These are phyloP conservation scores for Magallana angulata DNA, from an alignment of 1,140 invertebrate species.

Conservation along the genomic window DNA sequence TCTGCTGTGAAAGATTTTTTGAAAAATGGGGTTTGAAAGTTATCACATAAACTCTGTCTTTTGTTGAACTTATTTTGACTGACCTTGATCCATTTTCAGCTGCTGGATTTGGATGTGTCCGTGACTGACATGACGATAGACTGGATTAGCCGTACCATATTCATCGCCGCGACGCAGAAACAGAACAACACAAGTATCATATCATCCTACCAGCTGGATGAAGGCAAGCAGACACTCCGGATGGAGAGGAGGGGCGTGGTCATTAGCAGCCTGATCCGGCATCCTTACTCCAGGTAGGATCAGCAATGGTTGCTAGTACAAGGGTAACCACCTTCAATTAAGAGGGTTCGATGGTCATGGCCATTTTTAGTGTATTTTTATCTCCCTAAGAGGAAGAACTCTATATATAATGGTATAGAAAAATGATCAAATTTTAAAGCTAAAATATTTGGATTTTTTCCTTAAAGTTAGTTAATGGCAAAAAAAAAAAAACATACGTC, in stretches of 20 bases:
- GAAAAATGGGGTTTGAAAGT: too few species aligned
- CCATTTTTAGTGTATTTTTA: too few species aligned
- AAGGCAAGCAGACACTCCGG: conserved; percentile 74
- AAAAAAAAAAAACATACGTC: too few species aligned
- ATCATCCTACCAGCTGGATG: conserved; percentile 67
- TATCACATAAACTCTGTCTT: too few species aligned
- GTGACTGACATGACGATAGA: conserved; percentile 88
- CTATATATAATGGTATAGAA: too few species aligned
- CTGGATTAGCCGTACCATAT: conserved; percentile 91
- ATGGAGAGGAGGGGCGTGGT: conserved; percentile 74
- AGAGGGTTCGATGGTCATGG: too few species aligned
- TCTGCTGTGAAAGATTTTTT: too few species aligned
- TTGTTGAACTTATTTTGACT: background rate
- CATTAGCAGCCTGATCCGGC: conserved; percentile 85
- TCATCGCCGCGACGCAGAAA: conserved; percentile 82
- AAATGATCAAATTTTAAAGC: too few species aligned
- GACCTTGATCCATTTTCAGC: conserved; percentile 71
- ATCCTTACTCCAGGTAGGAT: conserved; percentile 85
- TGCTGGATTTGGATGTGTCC: conserved; percentile 85
- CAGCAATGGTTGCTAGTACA: background rate
- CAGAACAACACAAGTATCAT: conserved; percentile 54
- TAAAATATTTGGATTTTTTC: too few species aligned
- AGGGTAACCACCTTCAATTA: too few species aligned
- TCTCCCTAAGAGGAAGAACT: too few species aligned
- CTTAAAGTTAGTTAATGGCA: too few species aligned